phyloP scores from a whole-genome alignment of 2,797 vertebrate species.

The Mormyrops attenuatus region DNA sequence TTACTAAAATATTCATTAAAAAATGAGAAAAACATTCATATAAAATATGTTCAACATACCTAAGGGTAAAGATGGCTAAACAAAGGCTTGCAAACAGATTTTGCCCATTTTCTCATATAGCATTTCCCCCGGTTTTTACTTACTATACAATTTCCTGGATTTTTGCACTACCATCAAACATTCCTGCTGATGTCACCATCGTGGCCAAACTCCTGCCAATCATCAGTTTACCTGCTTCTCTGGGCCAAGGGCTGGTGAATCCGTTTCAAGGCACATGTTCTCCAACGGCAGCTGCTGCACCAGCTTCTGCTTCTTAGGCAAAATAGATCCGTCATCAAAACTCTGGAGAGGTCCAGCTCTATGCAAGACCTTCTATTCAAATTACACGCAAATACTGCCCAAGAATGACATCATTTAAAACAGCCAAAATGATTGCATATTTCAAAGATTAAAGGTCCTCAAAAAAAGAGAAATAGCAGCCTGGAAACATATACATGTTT shows the following conservation, averaged over 20 bases:
- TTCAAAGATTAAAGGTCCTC: not conserved
- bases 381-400: not conserved
- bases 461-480: not conserved
- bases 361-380: not conserved
- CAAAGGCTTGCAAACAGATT: not conserved
- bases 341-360: not conserved
- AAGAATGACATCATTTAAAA: not conserved
- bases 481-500: not conserved
- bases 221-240: constrained; percentile 76
- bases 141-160: not conserved
- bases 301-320: constrained; percentile 91
- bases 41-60: not conserved
- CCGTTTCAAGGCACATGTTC: constrained; percentile 88
- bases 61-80: not conserved
- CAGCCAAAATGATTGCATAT: not conserved
- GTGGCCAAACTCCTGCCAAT: not conserved
- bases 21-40: not conserved
- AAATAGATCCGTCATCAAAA: constrained; percentile 38
- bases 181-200: not conserved
- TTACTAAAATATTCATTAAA: not conserved
- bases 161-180: not conserved
- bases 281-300: constrained; percentile 88
- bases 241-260: constrained; percentile 88
- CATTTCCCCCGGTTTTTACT: not conserved
- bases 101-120: not conserved